Base-by-base conservation (phyloP, 1,140 invertebrate genomes). In the Cyrtorhinus lividipennis region DNA sequence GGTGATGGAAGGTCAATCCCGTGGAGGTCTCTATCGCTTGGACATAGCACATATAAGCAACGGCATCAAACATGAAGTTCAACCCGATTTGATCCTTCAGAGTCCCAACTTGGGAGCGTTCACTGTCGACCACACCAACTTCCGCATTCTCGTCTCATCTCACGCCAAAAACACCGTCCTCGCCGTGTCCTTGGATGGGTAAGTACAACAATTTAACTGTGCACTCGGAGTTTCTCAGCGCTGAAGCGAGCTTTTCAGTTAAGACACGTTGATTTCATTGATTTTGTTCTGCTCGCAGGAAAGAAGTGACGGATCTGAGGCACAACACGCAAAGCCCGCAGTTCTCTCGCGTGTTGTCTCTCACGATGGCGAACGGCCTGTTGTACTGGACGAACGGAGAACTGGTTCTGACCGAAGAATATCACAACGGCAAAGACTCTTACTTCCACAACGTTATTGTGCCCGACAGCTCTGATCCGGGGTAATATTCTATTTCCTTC, bases 351-450 rank as follows among this genome's bases (percentile, higher is more conserved):
- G 86, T 87, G 0, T 76, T 84, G 2, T 88, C 89, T 2, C 73
- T 94, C 59, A 83, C 84, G 0, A 84, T 81, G 66, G 82, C 82
- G 0, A 83, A 86, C 69, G 82, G 83, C 0, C 74, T 86, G n/a
- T 87, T 90, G 68, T 89, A 87, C 71, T 90, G 87, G 86, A 89
- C 87, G 0, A 87, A 89, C 70, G 87, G 85, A 0, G 74, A 79
- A 20, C 81, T 84, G 67, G 78, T 88, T 61, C 75, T 85, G 58
- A 80, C 80, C 3, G 87, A 92, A 73, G 84, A 88, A 68, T 86
- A 87, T 70, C 80, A 85, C 68, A 70, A 72, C 8, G 73, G 73
- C 44, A 76, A 77, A 27, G 77, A 86, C 62, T 81, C 75, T 69
- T 91, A 86, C 67, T 86, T 83, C 69, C 86, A 90, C 69, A 90